Evolutionary conservation across 1,140 invertebrate species (phyloP), one percentile per base, ranked within the genome.

Genomic region (Aphidius gifuensis): DNA sequence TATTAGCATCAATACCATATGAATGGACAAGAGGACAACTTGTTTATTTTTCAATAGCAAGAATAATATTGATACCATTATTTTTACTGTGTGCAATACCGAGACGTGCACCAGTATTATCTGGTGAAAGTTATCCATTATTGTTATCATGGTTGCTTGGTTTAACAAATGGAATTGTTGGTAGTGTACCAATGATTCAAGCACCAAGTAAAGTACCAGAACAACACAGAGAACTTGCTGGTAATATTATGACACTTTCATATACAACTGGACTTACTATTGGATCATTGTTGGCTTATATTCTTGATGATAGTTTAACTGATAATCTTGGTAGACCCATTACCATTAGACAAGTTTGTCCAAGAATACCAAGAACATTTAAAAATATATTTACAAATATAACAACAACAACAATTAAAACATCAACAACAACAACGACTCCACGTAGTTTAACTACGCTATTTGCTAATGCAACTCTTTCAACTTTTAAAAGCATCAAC

Each of bases 201-300:
- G 93, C 93, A 1, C 92, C 93, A 6, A 87, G 86, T 43, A 88
- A 91, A 74, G 92, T 96, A 3, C 83, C 87, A 2, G 88, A 90
- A 59, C 85, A 90, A n/a, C 83, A 89, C 62, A 84, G 88, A 57
- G 91, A 93, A 79, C 80, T 92, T 1, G 88, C 88, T 64, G 88
- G 92, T 58, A 96, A 96, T 69, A 93, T 96, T 68, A 96, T 96
- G 93, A 96, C 92, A 0, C 71, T 96, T 0, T 92, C 91, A 0
- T 96, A 96, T 73, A 93, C 90, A 71, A 85, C 92, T 47, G 93
- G 93, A 2, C 80, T 96, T 39, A 90, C 92, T 1, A 84, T 88
- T 4, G 93, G 93, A 2, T 92, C 92, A 1, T 75, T 92, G 2
- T 85, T 92, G 49, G 92, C 92, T 1, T 96, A 95, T 70, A 80